phyloP scores from a whole-genome alignment of 2,888 invertebrate species.

The Spilarctia lutea region DNA sequence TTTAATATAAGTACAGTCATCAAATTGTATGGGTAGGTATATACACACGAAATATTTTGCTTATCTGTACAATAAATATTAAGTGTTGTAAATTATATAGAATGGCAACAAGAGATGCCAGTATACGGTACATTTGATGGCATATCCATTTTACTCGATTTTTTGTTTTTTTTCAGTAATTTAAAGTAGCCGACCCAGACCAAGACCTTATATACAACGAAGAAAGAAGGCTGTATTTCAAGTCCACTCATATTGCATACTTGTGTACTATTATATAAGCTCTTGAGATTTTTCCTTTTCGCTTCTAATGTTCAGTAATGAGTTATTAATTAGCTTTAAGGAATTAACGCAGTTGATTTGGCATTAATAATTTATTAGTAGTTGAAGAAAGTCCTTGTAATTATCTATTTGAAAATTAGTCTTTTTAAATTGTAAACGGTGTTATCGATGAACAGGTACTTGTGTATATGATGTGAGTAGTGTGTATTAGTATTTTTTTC shows the following conservation, averaged over 20 bases:
- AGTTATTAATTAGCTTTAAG: neutral
- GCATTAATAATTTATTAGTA: conserved; percentile 4
- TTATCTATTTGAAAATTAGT: conserved; percentile 1
- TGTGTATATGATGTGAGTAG: neutral
- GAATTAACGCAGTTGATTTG: neutral
- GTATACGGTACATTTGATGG: conserved; percentile 49
- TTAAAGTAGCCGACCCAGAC: conserved; percentile 54
- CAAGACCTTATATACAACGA: conserved; percentile 50
- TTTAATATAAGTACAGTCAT: neutral
- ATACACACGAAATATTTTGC: neutral
- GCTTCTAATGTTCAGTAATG: neutral
- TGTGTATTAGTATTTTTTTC: neutral
- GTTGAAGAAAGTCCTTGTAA: neutral
- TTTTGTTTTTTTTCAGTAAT: conserved; percentile 44
- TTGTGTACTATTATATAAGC: neutral
- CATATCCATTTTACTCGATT: conserved; percentile 36
- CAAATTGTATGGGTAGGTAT: neutral
- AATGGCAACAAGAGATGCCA: conserved; percentile 38
- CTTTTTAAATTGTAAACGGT: neutral
- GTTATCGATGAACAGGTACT: no score
- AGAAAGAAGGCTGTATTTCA: conserved; percentile 55
- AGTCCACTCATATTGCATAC: conserved; percentile 27
- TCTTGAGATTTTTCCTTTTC: neutral
- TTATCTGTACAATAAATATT: conserved; percentile 52
- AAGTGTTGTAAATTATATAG: conserved; percentile 51